These are phyloP conservation scores for Saguinus midas DNA, from an alignment of 2,113 vertebrate species.

Conservation along the genomic window DNA sequence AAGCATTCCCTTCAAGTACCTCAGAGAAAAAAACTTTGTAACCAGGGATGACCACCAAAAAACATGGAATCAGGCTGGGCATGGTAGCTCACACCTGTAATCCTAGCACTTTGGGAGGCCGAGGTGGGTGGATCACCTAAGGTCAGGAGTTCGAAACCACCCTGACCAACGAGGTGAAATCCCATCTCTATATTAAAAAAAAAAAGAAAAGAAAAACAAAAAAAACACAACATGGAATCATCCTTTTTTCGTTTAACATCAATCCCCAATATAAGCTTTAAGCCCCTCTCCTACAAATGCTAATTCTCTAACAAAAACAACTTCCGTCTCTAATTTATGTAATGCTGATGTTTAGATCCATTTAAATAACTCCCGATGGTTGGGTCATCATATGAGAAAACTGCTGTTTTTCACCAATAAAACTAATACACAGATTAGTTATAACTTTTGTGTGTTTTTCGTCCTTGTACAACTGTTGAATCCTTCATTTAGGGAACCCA, in stretches of 20 bases:
- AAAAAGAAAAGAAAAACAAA: too few species aligned
- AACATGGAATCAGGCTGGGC: neutral
- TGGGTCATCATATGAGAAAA: constrained; percentile 4
- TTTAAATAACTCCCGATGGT: neutral
- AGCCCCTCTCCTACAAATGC: neutral
- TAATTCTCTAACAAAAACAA: neutral
- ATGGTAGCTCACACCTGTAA: too few species aligned
- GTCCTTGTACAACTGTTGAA: neutral
- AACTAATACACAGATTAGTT: neutral
- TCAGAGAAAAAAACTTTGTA: neutral
- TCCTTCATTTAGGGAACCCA: neutral
- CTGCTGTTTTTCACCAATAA: neutral
- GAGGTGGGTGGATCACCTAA: too few species aligned
- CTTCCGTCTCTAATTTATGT: neutral
- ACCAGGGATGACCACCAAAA: neutral
- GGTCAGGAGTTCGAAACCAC: too few species aligned
- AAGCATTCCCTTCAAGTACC: neutral
- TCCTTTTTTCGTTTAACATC: neutral
- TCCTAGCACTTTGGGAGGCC: too few species aligned
- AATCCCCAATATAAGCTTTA: neutral
- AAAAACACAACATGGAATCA: neutral
- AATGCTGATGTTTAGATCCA: neutral
- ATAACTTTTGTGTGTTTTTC: neutral
- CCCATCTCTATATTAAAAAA: too few species aligned
- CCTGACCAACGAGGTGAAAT: too few species aligned